Evolutionary conservation across 2,113 vertebrate species (phyloP).

Genomic region (Pollimyrus isidori): DNA sequence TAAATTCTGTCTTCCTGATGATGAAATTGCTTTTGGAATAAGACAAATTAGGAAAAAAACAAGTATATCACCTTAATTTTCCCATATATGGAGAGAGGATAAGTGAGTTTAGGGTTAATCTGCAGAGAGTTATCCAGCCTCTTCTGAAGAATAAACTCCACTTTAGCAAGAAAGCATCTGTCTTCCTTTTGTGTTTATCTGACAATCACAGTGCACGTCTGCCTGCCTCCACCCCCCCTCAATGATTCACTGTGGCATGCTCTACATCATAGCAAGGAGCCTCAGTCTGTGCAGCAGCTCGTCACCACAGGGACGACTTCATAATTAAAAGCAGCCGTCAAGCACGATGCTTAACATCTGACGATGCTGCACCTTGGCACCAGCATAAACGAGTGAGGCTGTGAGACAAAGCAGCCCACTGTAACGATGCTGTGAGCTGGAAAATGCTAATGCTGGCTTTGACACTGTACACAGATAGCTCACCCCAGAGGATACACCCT

Average conservation of each 20-base stretch:
- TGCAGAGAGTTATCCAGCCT: conserved; percentile 2
- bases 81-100: not conserved
- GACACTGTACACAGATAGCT: not conserved
- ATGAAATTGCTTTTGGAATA: not conserved
- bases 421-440: not conserved
- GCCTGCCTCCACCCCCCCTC: not conserved
- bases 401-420: not conserved
- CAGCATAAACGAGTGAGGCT: not conserved
- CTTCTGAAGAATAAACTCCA: not conserved
- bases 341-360: not conserved
- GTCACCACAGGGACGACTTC: not conserved
- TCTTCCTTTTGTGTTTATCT: not conserved
- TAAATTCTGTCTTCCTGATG: not conserved
- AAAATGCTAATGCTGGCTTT: not conserved
- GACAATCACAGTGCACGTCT: not conserved
- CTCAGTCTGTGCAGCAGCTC: not conserved
- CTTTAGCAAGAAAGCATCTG: not conserved
- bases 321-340: not conserved
- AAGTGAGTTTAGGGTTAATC: not conserved
- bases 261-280: not conserved
- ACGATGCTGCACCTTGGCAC: not conserved
- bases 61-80: not conserved
- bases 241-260: not conserved
- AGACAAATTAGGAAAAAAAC: not conserved
- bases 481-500: not conserved